phyloP scores from a whole-genome alignment of 2,797 vertebrate species.

The Argyrosomus regius region DNA sequence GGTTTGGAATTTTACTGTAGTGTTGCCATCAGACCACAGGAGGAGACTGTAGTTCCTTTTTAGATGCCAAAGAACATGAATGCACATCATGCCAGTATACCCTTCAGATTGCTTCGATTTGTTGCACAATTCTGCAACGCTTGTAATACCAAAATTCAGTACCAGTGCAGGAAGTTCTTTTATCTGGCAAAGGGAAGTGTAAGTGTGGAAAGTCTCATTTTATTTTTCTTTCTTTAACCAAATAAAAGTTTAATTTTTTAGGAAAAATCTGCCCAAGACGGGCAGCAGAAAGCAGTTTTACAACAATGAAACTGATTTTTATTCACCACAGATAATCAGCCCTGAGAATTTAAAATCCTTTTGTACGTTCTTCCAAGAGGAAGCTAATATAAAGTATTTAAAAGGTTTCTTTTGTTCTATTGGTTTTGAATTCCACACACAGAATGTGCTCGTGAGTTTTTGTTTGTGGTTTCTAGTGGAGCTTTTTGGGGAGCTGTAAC shows the following conservation, averaged over 20 bases:
- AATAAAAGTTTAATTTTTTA: background rate
- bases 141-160: background rate
- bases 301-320: too few species aligned
- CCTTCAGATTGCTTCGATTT: background rate
- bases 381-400: background rate
- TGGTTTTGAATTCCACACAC: background rate
- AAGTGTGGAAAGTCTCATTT: background rate
- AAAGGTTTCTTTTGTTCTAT: background rate
- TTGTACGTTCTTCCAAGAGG: background rate
- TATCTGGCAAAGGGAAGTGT: background rate
- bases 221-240: background rate
- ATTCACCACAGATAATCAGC: background rate
- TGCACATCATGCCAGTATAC: fast-evolving
- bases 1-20: background rate
- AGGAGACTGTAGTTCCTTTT: background rate
- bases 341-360: background rate
- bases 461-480: background rate
- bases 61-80: background rate
- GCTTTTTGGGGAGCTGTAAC: background rate
- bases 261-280: background rate
- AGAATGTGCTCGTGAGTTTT: background rate
- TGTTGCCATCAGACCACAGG: background rate
- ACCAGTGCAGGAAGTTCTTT: background rate
- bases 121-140: background rate
- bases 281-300: background rate